Conservation (phyloP, 1,140 invertebrate genomes). For the Drosophila erecta region DNA sequence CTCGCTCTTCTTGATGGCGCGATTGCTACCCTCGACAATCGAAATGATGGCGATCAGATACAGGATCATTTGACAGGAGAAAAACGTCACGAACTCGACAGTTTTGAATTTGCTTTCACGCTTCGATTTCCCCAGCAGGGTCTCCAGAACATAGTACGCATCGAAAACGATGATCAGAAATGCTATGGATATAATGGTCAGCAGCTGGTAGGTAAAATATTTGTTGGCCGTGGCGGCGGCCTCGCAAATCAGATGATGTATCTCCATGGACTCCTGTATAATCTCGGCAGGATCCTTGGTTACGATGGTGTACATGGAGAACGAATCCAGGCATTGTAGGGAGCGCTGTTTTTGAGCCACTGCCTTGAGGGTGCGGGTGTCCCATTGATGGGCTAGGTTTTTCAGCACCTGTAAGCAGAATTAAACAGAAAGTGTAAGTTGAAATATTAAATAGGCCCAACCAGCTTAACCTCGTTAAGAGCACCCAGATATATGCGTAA, state of each 20-base stretch:
- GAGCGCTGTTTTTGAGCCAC: conserved; percentile 72
- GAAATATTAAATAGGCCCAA: fast-evolving
- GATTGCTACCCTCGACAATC: conserved; percentile 81
- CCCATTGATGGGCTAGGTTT: conserved; percentile 78
- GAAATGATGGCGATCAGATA: conserved; percentile 81
- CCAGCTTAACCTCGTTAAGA: conserved; percentile 54
- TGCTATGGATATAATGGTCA: conserved; percentile 82
- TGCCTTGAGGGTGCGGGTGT: conserved; percentile 59
- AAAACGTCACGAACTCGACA: conserved; percentile 80
- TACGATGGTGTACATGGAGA: conserved; percentile 82
- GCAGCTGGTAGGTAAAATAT: conserved; percentile 81
- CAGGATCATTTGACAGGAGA: conserved; percentile 82
- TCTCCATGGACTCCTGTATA: conserved; percentile 84
- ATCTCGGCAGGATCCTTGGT: conserved; percentile 79
- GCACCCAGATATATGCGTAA: conserved; percentile 55
- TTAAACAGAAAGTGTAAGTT: not conserved
- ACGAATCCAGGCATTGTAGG: conserved; percentile 74
- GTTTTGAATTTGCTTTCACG: conserved; percentile 81
- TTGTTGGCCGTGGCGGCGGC: conserved; percentile 82
- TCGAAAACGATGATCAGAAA: conserved; percentile 84
- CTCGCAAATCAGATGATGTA: conserved; percentile 82
- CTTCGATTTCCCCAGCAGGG: conserved; percentile 77
- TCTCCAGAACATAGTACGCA: conserved; percentile 83
- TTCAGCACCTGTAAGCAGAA: conserved; percentile 63
- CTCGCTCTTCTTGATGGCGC: conserved; percentile 82